Percentiles rank a stretch among this genome's conserved stretches.
Evolutionary conservation across 2,797 vertebrate genomes (phyloP).

Genomic region (Megalops cyprinoides): DNA sequence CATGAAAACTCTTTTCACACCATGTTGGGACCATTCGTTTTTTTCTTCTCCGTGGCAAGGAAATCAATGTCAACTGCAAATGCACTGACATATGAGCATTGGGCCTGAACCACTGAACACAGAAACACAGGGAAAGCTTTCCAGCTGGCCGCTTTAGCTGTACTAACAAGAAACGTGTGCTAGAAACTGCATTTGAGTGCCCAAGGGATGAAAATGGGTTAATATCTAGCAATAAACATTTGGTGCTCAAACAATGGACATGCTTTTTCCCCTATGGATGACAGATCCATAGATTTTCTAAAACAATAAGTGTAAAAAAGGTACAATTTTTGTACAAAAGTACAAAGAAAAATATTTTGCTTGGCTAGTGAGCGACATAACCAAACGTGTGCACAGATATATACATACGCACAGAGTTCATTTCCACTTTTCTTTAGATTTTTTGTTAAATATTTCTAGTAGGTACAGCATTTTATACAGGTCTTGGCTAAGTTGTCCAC

Average conservation of each 20-base stretch:
- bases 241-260: neutral
- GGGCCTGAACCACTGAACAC: no score
- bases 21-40: neutral
- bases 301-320: neutral
- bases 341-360: neutral
- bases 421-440: no score
- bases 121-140: neutral
- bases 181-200: constrained; percentile 6
- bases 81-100: constrained; percentile 8
- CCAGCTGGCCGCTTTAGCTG: neutral
- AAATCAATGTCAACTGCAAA: constrained; percentile 11
- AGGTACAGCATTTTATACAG: no score
- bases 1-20: neutral
- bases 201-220: constrained; percentile 8
- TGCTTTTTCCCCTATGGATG: neutral
- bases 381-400: no score
- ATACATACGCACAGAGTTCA: no score
- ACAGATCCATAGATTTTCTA: neutral
- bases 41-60: neutral
- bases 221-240: neutral
- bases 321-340: neutral
- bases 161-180: constrained; percentile 3
- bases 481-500: no score
- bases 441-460: no score
- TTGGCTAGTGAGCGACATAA: neutral